Percentiles rank a stretch among this genome's conserved stretches.
Conservation (phyloP, 2,113 vertebrate species). For the Collichthys lucidus region DNA sequence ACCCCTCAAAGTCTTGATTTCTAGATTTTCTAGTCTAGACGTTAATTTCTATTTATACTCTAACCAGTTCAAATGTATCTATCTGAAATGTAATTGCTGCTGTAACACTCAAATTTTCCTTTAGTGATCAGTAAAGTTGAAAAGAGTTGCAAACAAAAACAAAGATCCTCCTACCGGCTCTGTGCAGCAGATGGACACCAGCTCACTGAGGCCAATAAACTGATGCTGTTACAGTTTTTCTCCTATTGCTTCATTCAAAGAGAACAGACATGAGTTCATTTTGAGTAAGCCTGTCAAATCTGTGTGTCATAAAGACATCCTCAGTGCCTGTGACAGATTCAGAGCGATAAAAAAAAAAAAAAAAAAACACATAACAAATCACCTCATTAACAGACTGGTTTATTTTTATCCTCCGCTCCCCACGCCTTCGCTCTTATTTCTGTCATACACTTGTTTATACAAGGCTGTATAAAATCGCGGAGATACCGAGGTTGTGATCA, state of each 20-base stretch:
- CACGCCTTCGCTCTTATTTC: slow-evolving; percentile 39
- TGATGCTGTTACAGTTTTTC: background rate
- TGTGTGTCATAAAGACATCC: slow-evolving; percentile 27
- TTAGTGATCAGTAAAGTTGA: too few species aligned
- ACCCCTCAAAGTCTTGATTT: too few species aligned
- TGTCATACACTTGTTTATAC: slow-evolving; percentile 33
- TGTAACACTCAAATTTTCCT: too few species aligned
- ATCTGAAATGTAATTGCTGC: too few species aligned
- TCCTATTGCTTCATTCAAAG: slow-evolving; percentile 17
- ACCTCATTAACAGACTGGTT: slow-evolving; percentile 57
- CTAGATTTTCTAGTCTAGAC: too few species aligned
- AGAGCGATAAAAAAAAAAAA: background rate
- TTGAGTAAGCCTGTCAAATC: slow-evolving; percentile 10
- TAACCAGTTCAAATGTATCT: too few species aligned
- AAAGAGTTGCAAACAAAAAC: background rate
- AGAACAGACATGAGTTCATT: background rate
- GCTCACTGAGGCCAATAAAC: background rate
- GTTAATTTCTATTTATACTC: too few species aligned
- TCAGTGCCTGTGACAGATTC: slow-evolving; percentile 14
- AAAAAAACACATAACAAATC: slow-evolving; percentile 9
- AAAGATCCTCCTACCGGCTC: background rate
- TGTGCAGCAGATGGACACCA: slow-evolving; percentile 41
- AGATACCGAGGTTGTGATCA: slow-evolving; percentile 53
- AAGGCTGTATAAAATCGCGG: slow-evolving; percentile 45
- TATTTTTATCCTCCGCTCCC: slow-evolving; percentile 47